Conservation (phyloP, 2,797 vertebrate species). For the Eurystomus glaucurus region DNA sequence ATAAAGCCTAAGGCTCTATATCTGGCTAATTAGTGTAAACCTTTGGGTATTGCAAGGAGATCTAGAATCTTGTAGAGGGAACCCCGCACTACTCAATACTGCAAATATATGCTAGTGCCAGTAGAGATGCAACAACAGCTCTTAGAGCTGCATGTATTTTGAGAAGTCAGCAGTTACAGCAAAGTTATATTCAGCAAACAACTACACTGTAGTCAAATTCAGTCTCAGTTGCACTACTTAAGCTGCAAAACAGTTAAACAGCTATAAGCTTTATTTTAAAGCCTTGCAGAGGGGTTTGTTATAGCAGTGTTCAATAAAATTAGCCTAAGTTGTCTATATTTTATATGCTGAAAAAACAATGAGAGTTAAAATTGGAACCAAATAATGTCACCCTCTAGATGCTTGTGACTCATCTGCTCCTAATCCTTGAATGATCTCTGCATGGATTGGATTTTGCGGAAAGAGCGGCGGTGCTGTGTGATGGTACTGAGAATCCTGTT, state of each 20-base stretch:
- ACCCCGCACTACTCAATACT: neutral
- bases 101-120: neutral
- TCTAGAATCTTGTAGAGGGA: neutral
- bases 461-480: rapidly evolving
- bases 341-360: neutral
- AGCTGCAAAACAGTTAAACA: neutral
- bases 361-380: neutral
- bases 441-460: neutral
- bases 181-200: neutral
- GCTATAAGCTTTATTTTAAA: neutral
- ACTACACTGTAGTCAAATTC: neutral
- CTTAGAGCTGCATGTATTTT: neutral
- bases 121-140: neutral
- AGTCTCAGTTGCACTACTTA: neutral
- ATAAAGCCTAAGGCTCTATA: neutral
- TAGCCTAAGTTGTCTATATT: neutral
- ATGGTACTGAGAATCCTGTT: neutral
- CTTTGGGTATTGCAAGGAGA: neutral
- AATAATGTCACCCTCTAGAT: neutral
- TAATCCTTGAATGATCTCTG: neutral
- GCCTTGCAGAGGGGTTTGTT: neutral
- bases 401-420: neutral
- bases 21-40: neutral
- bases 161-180: neutral
- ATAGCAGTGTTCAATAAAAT: neutral